phyloP scores from a whole-genome alignment of 1,140 invertebrate species.

The Lanistes nyassanus region DNA sequence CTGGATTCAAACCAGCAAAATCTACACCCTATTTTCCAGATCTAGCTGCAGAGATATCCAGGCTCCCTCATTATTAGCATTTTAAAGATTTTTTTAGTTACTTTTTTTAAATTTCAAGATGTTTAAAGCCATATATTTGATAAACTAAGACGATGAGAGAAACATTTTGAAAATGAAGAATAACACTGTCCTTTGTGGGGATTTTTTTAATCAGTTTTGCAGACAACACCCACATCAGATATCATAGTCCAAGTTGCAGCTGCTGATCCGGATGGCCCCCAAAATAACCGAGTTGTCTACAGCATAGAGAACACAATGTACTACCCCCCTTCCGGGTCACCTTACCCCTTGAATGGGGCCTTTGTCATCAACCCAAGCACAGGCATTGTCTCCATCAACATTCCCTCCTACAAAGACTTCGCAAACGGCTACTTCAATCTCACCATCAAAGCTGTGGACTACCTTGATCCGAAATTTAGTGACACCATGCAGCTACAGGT shows the following conservation, averaged over 20 bases:
- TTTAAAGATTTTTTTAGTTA: no score
- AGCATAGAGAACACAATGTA: constrained; percentile 31
- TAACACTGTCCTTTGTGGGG: no score
- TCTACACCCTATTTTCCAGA: no score
- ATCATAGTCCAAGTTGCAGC: constrained; percentile 28
- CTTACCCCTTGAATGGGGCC: constrained; percentile 30
- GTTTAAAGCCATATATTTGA: no score
- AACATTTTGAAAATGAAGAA: no score
- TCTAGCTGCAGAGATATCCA: no score
- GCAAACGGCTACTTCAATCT: constrained; percentile 40
- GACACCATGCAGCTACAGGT: constrained; percentile 32
- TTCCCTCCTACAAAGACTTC: constrained; percentile 39
- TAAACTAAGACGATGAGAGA: no score
- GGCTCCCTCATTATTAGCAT: no score
- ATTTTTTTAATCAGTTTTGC: constrained; percentile 38
- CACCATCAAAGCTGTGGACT: constrained; percentile 34
- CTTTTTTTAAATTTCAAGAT: no score
- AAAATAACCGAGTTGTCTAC: constrained; percentile 34
- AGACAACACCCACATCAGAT: constrained; percentile 20
- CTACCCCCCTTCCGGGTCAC: constrained; percentile 14
- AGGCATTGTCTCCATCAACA: constrained; percentile 32
- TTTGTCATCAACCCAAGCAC: constrained; percentile 37
- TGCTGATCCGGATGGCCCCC: constrained; percentile 29
- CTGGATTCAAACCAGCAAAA: no score
- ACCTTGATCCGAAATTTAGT: constrained; percentile 12